phyloP scores from a whole-genome alignment of 2,888 invertebrate species.

The Heliconius aoede region DNA sequence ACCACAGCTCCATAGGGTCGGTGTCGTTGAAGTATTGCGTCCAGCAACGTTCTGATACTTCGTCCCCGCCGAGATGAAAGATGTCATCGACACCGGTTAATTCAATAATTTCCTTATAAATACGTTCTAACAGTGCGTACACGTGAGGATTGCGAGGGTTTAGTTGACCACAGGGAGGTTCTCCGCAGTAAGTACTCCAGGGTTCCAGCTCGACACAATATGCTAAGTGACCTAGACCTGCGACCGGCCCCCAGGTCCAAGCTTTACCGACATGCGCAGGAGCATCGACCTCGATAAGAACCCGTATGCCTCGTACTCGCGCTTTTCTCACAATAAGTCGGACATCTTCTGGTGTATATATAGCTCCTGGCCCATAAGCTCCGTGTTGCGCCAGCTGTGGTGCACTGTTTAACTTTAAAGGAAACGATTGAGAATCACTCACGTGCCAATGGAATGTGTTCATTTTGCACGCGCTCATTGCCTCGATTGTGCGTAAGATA shows the following conservation, averaged over 20 bases:
- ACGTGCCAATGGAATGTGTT: conserved; percentile 98
- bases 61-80: conserved; percentile 93
- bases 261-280: conserved; percentile 95
- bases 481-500: conserved; percentile 90
- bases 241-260: conserved; percentile 91
- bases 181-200: conserved; percentile 91
- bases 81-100: conserved; percentile 90
- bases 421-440: conserved; percentile 96
- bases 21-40: conserved; percentile 88
- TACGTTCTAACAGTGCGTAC: conserved; percentile 87
- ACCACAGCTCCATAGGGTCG: conserved; percentile 90
- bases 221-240: conserved; percentile 90
- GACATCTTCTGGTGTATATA: conserved; percentile 89
- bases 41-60: conserved; percentile 93
- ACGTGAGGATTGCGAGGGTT: conserved; percentile 92
- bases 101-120: conserved; percentile 89
- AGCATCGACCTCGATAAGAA: conserved; percentile 94
- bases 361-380: conserved; percentile 91
- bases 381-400: conserved; percentile 93
- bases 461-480: conserved; percentile 94
- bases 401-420: conserved; percentile 89
- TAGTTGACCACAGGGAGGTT: conserved; percentile 93
- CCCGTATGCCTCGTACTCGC: conserved; percentile 91
- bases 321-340: conserved; percentile 90
- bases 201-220: conserved; percentile 92